Evolutionary conservation across 2,888 invertebrate genomes (phyloP).

Genomic region (Cryptophagus acutangulus): DNA sequence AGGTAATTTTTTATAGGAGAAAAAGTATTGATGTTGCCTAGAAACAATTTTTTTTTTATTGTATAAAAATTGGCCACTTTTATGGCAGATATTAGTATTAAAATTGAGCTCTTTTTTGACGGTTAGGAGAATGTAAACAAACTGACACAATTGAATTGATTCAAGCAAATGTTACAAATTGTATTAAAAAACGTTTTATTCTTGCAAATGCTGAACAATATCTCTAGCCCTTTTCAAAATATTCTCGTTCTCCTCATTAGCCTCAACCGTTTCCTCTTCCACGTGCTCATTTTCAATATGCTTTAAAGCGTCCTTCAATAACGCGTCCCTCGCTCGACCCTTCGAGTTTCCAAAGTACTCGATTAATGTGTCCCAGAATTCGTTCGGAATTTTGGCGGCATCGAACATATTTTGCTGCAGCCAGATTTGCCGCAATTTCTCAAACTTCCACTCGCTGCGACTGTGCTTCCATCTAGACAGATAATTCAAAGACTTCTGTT

Average conservation of each 20-base stretch:
- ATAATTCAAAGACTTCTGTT: conserved; percentile 61
- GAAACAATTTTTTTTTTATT: too few relatives aligned
- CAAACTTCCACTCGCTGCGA: conserved; percentile 71
- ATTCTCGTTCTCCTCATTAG: conserved; percentile 29
- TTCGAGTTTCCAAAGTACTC: conserved; percentile 68
- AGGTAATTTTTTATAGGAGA: too few relatives aligned
- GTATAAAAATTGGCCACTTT: too few relatives aligned
- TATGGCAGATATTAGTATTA: too few relatives aligned
- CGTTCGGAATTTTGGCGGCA: conserved; percentile 54
- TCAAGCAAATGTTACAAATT: too few relatives aligned
- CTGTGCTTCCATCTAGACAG: conserved; percentile 70
- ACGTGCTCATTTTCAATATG: conserved; percentile 58
- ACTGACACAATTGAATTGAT: too few relatives aligned
- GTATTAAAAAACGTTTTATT: too few relatives aligned
- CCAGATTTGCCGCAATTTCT: conserved; percentile 74
- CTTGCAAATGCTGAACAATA: conserved; percentile 57
- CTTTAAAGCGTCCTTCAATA: conserved; percentile 60
- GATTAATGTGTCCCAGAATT: conserved; percentile 60
- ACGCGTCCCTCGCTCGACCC: conserved; percentile 60
- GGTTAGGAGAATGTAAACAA: too few relatives aligned
- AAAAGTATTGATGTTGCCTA: too few relatives aligned
- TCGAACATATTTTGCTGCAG: conserved; percentile 66
- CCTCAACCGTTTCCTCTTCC: conserved; percentile 48
- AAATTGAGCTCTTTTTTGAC: too few relatives aligned
- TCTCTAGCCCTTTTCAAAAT: conserved; percentile 56